These are phyloP conservation scores for Galago senegalensis DNA, from an alignment of 2,797 vertebrate genomes.

Conservation along the genomic window DNA sequence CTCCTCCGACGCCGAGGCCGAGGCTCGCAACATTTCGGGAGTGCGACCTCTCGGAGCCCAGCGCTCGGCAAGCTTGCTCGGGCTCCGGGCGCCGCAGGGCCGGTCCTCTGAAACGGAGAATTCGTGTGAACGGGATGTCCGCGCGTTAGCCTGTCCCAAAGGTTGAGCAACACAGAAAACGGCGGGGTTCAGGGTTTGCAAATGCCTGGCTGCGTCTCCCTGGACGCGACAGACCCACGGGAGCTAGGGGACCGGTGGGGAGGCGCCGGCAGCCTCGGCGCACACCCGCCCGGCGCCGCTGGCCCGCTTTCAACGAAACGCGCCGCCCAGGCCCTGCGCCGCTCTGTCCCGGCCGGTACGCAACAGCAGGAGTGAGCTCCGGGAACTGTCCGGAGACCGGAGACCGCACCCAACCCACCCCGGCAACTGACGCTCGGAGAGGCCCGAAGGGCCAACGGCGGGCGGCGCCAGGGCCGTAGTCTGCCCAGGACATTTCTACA, in stretches of 20 bases:
- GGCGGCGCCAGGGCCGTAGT: background rate
- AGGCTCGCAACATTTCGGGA: background rate
- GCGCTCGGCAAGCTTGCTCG: background rate
- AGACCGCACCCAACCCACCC: no score
- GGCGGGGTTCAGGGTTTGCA: background rate
- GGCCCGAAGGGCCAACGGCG: background rate
- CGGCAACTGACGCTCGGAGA: background rate
- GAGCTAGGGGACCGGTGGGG: background rate
- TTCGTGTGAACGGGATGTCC: background rate
- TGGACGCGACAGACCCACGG: fast-evolving
- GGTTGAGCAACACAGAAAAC: background rate
- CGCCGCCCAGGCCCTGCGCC: background rate
- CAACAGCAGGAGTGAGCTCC: fast-evolving
- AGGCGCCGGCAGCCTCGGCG: background rate
- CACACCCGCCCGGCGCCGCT: background rate
- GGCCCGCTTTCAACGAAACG: conserved; percentile 67
- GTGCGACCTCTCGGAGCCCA: background rate
- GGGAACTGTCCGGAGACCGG: no score
- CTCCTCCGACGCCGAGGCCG: background rate
- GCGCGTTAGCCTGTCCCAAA: background rate
- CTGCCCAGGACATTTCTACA: background rate
- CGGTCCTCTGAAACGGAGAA: background rate
- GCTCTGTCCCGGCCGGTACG: background rate
- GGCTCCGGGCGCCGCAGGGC: background rate
- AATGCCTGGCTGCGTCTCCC: background rate